A percentile compares a stretch with the other conserved stretches of the same genome.
Conservation (phyloP, 2,888 invertebrate genomes). For the Dryomyza anilis region DNA sequence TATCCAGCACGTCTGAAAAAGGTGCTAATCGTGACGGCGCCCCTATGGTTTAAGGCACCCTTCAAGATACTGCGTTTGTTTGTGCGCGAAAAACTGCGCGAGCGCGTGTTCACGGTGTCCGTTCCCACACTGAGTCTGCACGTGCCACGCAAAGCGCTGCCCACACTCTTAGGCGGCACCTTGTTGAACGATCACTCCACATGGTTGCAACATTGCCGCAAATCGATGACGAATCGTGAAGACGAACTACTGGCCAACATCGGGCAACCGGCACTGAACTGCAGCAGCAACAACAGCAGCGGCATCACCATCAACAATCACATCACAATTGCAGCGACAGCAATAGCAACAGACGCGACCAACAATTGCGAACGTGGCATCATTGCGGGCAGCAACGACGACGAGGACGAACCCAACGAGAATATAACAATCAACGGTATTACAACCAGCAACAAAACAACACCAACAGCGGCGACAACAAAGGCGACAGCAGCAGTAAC, state of each 20-base stretch:
- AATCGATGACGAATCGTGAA: slow-evolving; percentile 83
- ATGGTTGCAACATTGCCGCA: slow-evolving; percentile 79
- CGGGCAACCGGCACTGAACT: slow-evolving; percentile 54
- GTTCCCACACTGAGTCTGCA: slow-evolving; percentile 87
- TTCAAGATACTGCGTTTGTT: slow-evolving; percentile 94
- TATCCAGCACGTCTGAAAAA: slow-evolving; percentile 97
- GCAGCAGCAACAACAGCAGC: slow-evolving; percentile 34
- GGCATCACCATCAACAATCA: slow-evolving; percentile 39
- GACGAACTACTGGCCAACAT: slow-evolving; percentile 62
- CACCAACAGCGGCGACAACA: slow-evolving; percentile 16
- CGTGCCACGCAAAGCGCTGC: slow-evolving; percentile 88
- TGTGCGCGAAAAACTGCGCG: slow-evolving; percentile 92
- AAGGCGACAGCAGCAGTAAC: slow-evolving; percentile 27
- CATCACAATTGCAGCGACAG: slow-evolving; percentile 51
- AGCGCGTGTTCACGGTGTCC: slow-evolving; percentile 93
- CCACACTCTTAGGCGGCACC: slow-evolving; percentile 85
- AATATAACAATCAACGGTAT: slow-evolving; percentile 43
- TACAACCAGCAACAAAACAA: slow-evolving; percentile 28
- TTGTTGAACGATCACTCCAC: slow-evolving; percentile 86
- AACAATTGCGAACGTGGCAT: slow-evolving; percentile 39
- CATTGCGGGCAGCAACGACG: slow-evolving; percentile 18
- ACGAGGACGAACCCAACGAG: slow-evolving; percentile 48
- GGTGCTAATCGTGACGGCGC: slow-evolving; percentile 95
- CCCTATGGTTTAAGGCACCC: slow-evolving; percentile 97
- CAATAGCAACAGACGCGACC: slow-evolving; percentile 42